Base-by-base conservation (phyloP, 2,797 vertebrate genomes). In the Chaetophractus vellerosus region DNA sequence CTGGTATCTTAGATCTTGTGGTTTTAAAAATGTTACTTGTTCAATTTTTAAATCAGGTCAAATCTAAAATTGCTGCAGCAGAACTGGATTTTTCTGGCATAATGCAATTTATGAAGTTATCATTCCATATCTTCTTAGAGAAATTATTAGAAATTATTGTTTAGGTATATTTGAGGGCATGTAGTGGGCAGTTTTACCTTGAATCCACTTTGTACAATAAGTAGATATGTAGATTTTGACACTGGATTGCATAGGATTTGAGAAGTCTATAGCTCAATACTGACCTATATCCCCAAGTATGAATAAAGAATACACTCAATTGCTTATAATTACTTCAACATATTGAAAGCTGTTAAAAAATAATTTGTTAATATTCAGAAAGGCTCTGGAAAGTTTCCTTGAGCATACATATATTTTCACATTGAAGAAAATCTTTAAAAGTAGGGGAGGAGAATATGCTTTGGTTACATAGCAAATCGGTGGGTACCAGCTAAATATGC, bases 271-370 rank as follows among this genome's bases (percentile, higher is more conserved):
- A 96, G 15, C 19, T n/a, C 33, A 96, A 79, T 45, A 50, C 5
- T 90, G 16, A 96, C 76, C 61, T 83, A 86, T 91, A 81, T 97
- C 92, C 6, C 8, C 26, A 63, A 88, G 26, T 16, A 80, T 61
- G 28, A 69, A 76, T 95, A 76, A 52, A 71, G 79, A 55, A 33
- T 71, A 38, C 5, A 83, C 5, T 68, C 66, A 69, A 80, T 84
- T 92, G 19, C 63, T 94, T 92, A 6, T 80, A 86, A 72, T 95
- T 95, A 79, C 23, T 69, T 90, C 10, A 83, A 6, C n/a, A 38
- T 45, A 76, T 68, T 45, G 11, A 90, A 92, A 69, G 6, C 9
- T 26, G 79, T 87, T 64, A 80, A 55, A 88, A 94, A 89, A 71
- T 57, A 79, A 87, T 88, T 88, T 91, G 6, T 87, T 36, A 41